Base-by-base conservation (phyloP, 2,797 vertebrate genomes). In the Fistularia tabacaria region DNA sequence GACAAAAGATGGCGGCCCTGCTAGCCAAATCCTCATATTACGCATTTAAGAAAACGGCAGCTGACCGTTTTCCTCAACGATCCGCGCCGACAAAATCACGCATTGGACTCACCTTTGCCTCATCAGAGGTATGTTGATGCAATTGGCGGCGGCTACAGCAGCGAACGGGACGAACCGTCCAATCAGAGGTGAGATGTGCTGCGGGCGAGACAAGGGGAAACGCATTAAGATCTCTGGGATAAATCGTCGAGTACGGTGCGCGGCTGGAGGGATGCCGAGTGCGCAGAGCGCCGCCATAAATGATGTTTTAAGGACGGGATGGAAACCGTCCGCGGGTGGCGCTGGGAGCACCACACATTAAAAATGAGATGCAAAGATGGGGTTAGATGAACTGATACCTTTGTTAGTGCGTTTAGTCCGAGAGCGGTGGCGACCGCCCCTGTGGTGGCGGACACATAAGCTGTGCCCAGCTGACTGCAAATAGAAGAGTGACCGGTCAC, bases 41-140 rank as follows among this genome's bases (percentile, higher is more conserved):
- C 25, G 25, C 25, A 5, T 25, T 25, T 25, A 25, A 2, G 25
- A 25, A n/a, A 25, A 25, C 25, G 25, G 25, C 25, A 2, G 25
- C 25, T 5, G 25, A 25, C 25, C 25, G 25, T 25, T 25, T 25
- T 5, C 25, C 25, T 5, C 25, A 5, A 25, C 25, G 25, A n/a
- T n/a, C n/a, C n/a, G n/a, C n/a, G n/a, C n/a, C n/a, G n/a, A n/a
- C n/a, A n/a, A n/a, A 36, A n/a, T 36, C 11, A 36, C 36, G 36
- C 25, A 36, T 6, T 14, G n/a, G 38, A 50, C 37, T 14, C 89
- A 98, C 97, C 97, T 92, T 87, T 99, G 97, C 79, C 97, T 93
- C 97, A 99, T 98, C 63, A 99, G 83, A 0, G 97, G 97, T 75
- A 99, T 98, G 73, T 98, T 98, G 87, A 98, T 98, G 82, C 97